These are phyloP conservation scores for Diplazon laetatorius DNA, from an alignment of 2,888 invertebrate species.

Conservation along the genomic window DNA sequence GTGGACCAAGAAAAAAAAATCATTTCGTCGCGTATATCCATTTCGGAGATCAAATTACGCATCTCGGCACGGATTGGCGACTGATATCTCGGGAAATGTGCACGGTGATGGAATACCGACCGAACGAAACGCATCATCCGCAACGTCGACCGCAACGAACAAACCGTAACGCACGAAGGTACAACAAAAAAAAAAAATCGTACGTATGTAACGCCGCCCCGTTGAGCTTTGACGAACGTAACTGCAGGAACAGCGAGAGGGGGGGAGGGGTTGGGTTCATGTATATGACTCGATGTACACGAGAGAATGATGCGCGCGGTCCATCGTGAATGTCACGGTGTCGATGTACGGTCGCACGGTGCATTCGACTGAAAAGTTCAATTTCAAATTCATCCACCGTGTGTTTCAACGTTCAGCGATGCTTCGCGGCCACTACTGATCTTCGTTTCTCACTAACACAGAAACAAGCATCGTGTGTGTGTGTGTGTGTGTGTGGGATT, in stretches of 20 bases:
- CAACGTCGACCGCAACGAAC: not conserved
- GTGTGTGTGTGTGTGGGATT: not conserved
- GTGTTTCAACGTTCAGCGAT: not conserved
- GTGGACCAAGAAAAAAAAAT: no score
- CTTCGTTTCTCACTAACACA: slow-evolving; percentile 30
- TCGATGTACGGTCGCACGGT: not conserved
- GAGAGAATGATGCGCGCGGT: not conserved
- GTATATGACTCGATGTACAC: not conserved
- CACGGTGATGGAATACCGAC: not conserved
- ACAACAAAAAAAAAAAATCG: slow-evolving; percentile 22
- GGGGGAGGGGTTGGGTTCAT: not conserved
- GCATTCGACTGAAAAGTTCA: slow-evolving; percentile 43
- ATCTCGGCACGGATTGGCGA: no score
- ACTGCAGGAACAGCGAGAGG: slow-evolving; percentile 9
- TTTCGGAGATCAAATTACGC: no score
- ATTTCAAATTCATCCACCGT: slow-evolving; percentile 42
- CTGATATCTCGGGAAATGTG: not conserved
- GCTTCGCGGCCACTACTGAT: slow-evolving; percentile 34
- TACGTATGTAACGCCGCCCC: slow-evolving; percentile 14
- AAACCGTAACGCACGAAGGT: slow-evolving; percentile 23
- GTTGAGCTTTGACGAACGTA: slow-evolving; percentile 17
- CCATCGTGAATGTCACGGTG: slow-evolving; percentile 12
- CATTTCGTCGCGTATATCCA: no score
- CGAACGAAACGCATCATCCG: slow-evolving; percentile 8
- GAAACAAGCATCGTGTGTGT: not conserved